Conservation (phyloP, 2,113 vertebrate species). For the Struthidea cinerea region DNA sequence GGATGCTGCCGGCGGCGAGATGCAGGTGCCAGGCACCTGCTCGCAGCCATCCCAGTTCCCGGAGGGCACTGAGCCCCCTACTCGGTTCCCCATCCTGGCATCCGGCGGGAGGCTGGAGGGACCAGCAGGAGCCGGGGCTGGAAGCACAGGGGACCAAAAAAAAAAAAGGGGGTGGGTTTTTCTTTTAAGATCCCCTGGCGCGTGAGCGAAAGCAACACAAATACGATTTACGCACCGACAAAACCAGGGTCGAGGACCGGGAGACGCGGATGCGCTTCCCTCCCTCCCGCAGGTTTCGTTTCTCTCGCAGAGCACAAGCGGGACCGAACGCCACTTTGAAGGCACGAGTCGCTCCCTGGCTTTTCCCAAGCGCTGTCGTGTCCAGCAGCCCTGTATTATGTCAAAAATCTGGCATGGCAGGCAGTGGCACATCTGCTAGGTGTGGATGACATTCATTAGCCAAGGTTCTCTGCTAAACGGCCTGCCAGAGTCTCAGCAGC, state of each 20-base stretch:
- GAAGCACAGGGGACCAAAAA: not conserved
- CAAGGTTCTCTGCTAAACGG: constrained; percentile 69
- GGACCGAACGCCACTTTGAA: rapidly evolving
- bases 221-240: not conserved
- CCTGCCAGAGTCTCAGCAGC: constrained; percentile 73
- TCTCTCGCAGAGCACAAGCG: rapidly evolving
- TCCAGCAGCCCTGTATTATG: constrained; percentile 72
- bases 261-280: rapidly evolving
- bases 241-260: not conserved
- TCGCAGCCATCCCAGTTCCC: not conserved
- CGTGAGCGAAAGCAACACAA: not conserved
- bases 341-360: not conserved
- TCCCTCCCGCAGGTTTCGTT: rapidly evolving
- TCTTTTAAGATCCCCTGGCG: not conserved
- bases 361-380: not conserved
- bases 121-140: not conserved
- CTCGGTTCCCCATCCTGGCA: not conserved
- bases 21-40: not conserved
- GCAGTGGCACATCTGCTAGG: constrained; percentile 79
- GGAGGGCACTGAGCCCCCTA: not conserved
- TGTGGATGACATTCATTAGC: constrained; percentile 78
- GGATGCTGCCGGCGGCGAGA: not conserved
- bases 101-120: no score
- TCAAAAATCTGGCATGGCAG: constrained; percentile 73
- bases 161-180: not conserved